Evolutionary conservation across 2,888 invertebrate species (phyloP).

Genomic region (Phaonia tiefii): DNA sequence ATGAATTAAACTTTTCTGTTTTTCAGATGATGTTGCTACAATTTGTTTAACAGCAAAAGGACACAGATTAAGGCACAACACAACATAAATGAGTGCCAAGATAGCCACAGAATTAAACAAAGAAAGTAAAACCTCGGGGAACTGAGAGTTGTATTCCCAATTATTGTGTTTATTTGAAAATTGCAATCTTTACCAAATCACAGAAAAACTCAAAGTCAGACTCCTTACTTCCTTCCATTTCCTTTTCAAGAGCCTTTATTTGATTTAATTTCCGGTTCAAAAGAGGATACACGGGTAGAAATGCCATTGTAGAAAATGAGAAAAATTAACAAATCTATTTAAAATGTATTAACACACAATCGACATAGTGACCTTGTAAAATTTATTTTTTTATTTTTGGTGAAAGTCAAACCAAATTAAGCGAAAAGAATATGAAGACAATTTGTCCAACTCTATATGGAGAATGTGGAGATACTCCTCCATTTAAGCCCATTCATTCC

Average conservation of each 20-base stretch:
- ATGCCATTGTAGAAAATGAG: too few species aligned
- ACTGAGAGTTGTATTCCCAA: slow-evolving; percentile 33
- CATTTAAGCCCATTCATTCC: too few species aligned
- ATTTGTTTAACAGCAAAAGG: slow-evolving; percentile 10
- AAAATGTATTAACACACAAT: too few species aligned
- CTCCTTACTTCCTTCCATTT: slow-evolving; percentile 20
- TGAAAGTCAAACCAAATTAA: too few species aligned
- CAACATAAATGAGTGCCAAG: background rate
- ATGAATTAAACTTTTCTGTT: slow-evolving; percentile 11
- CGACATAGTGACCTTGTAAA: too few species aligned
- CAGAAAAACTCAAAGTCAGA: background rate
- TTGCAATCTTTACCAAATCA: slow-evolving; percentile 4
- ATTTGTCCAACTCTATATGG: too few species aligned
- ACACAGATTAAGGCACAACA: background rate
- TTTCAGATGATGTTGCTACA: slow-evolving; percentile 14
- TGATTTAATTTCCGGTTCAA: slow-evolving; percentile 33
- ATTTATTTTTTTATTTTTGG: too few species aligned
- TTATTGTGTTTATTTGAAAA: slow-evolving; percentile 23
- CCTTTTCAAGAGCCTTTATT: background rate
- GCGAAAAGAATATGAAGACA: too few species aligned
- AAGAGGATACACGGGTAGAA: slow-evolving; percentile 14
- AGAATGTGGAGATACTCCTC: too few species aligned
- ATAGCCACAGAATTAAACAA: slow-evolving; percentile 3
- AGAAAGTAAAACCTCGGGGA: background rate
- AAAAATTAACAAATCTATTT: too few species aligned